Evolutionary conservation across 2,888 invertebrate genomes (phyloP), one percentile per base, ranked within the genome.

Genomic region (Tachina grossa): DNA sequence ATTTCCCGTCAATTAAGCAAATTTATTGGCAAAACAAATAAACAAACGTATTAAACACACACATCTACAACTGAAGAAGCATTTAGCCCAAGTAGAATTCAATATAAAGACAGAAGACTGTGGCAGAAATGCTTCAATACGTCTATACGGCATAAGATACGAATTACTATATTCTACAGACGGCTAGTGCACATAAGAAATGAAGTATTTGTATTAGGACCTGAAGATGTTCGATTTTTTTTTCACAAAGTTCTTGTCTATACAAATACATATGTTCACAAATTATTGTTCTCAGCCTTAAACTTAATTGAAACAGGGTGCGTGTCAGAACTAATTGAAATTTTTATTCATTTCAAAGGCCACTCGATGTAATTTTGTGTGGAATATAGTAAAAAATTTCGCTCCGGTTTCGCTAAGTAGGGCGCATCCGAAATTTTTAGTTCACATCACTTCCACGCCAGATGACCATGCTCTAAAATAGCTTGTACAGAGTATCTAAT

Each of bases 1-100:
- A 90, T 91, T 90, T 92, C 89, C 90, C 89, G 90, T 90, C 91
- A 91, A 91, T 92, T 91, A 90, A 90, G 87, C 88, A 88, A 91
- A 91, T 91, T 92, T 91, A 92, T 92, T 89, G 90, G 88, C 90
- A 88, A 61, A 45, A 78, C 88, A 89, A 90, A 88, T 89, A 91
- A 89, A 89, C 90, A 89, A 72, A 31, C 87, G n/a, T 31, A 59
- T 55, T 6, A 49, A 79, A 22, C 43, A 68, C 4, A 4, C 31
- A 51, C 69, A 74, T 4, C 39, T 49, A 72, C 53, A 69, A 76
- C 22, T 19, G 10, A 19, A 55, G 10, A 19, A 55, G 65, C 6
- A 66, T 14, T 47, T 10, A 45, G 2, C 13, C 9, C 22, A 69
- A 53, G 11, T 45, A n/a, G 45, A 77, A 72, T 49, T 53, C 13